These are phyloP conservation scores for Epinephelus lanceolatus DNA, from an alignment of 2,113 vertebrate species.

Conservation along the genomic window DNA sequence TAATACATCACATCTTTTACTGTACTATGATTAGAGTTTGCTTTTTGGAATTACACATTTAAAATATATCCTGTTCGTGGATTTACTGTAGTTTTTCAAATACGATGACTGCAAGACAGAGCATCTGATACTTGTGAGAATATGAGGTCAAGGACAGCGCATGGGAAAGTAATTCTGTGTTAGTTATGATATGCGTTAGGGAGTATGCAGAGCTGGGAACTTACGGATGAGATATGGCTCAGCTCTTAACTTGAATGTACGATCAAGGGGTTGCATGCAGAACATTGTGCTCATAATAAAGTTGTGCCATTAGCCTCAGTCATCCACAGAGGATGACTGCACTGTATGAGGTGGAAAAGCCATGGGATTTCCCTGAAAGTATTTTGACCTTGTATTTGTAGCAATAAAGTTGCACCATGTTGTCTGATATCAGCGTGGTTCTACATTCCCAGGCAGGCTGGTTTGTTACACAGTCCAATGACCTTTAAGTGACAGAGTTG, in stretches of 20 bases:
- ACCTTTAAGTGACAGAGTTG: neutral
- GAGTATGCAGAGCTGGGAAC: slow-evolving; percentile 20
- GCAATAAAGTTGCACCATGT: slow-evolving; percentile 4
- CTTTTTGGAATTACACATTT: slow-evolving; percentile 8
- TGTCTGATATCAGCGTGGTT: slow-evolving; percentile 24
- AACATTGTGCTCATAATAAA: slow-evolving; percentile 30
- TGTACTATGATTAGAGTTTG: neutral
- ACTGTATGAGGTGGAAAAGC: slow-evolving; percentile 31
- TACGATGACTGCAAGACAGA: slow-evolving; percentile 22
- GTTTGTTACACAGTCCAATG: neutral
- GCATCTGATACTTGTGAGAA: slow-evolving; percentile 24
- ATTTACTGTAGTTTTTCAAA: slow-evolving; percentile 10
- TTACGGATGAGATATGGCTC: slow-evolving; percentile 6
- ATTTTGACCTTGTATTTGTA: slow-evolving; percentile 50
- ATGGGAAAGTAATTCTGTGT: slow-evolving; percentile 37
- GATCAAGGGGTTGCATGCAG: slow-evolving; percentile 62
- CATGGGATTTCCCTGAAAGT: slow-evolving; percentile 30
- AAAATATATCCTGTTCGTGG: slow-evolving; percentile 10
- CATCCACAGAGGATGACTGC: slow-evolving; percentile 50
- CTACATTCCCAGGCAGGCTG: neutral
- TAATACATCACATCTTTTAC: neutral
- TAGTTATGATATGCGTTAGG: slow-evolving; percentile 33
- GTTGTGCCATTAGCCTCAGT: slow-evolving; percentile 24
- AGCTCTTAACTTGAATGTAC: slow-evolving; percentile 31
- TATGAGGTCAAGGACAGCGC: slow-evolving; percentile 29